Evolutionary conservation across 35 echinoderm and acorn worm genomes (phyloP), one percentile per base, ranked within the genome.

Genomic region (Ptychodera flava): DNA sequence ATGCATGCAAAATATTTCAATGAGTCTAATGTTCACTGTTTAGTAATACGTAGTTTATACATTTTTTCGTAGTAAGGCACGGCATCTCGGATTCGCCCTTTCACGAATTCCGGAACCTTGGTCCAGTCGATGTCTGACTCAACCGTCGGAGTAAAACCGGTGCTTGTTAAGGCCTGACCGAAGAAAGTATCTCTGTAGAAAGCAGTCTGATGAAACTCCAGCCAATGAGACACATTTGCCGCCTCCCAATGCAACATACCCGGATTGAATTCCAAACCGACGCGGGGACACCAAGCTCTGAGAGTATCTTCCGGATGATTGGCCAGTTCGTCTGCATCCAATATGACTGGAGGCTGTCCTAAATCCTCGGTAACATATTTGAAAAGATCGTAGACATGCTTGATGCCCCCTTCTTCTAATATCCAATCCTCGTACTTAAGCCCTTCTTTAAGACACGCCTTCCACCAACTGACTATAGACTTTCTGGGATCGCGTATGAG

Each of bases 311-410:
- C 94, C 0, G 94, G 94, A 79, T 97, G 75, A 16, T 33, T 31
- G 14, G 90, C 38, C 15, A 97, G 88, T 32, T 97, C 94, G 76
- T 97, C 94, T 6, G 94, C 91, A 35, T 97, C 94, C 1, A 97
- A 76, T 34, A 97, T 88, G 30, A 97, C 85, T 0, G 88, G 82
- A 28, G 35, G 82, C 76, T 97, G 76, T 2, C 88, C 91, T 27
- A 89, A 35, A 16, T 36, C 35, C 30, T 93, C 83, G 29, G 85
- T 89, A 0, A 97, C n/a, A 77, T 90, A 77, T 32, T 87, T 34
- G 30, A 87, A 92, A 31, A 97, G 78, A 29, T 93, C 88, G 35
- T 78, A 92, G 84, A 93, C 81, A 38, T 97, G 87, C 37, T 90
- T 33, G 80, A 90, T 93, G 27, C 80, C 92, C 52, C 78, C 90